Base-by-base conservation (phyloP, 2,888 invertebrate species). In the Papilio demoleus region DNA sequence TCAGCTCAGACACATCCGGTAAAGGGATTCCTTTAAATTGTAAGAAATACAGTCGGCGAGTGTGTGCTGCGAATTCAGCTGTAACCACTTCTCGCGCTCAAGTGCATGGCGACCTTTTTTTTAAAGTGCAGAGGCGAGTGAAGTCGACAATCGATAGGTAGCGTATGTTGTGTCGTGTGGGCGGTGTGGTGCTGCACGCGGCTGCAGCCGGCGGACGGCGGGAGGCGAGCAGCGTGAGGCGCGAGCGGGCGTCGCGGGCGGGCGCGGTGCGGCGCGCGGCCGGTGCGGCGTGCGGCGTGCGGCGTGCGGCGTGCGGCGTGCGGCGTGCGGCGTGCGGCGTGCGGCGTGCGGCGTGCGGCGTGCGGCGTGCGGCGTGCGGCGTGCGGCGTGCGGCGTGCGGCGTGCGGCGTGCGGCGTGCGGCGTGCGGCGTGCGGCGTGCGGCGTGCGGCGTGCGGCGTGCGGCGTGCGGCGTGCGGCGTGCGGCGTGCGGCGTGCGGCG, bases 401-500 rank as follows among this genome's bases (percentile, higher is more conserved):
- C 90, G 90, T 91, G 90, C n/a, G 89, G 89, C 91, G 91, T 88
- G 90, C 90, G 90, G n/a, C n/a, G n/a, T n/a, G n/a, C n/a, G n/a
- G n/a, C n/a, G n/a, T n/a, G n/a, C n/a, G 86, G 85, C 88, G 86
- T 87, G 87, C 85, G 77, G 82, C 77, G 83, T 84, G 82, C 82
- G 82, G 78, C 83, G 90, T 88, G 90, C 90, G 90, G 92, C 92
- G 92, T n/a, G n/a, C n/a, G 86, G 85, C 88, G 86, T 87, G 87
- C 85, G 77, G 82, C 77, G 83, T 84, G 82, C 82, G 82, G 78
- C 83, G 90, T 88, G 90, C 90, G 90, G 92, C 92, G 92, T n/a
- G n/a, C n/a, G 86, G 85, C 88, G 86, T 87, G 87, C 85, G 77
- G 82, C 77, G 83, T 84, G 82, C 82, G 82, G 78, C 83, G 90